Conservation (phyloP, 2,888 invertebrate species). For the Copidosoma aretas region DNA sequence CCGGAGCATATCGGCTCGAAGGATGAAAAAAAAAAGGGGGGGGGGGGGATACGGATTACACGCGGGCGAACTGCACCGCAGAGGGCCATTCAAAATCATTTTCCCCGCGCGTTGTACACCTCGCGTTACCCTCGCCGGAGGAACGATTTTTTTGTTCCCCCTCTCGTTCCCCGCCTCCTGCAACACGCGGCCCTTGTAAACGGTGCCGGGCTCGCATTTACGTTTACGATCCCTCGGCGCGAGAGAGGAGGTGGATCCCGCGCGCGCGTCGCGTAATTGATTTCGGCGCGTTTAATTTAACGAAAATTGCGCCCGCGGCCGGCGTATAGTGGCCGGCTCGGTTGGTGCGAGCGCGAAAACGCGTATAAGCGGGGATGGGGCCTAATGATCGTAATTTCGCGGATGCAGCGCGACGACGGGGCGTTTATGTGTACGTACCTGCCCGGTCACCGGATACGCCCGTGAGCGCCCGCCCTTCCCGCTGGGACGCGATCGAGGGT, state of each 20-base stretch:
- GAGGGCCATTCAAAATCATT: constrained; percentile 22
- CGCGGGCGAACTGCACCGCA: background rate
- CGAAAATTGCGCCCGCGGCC: constrained; percentile 54
- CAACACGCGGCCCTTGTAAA: constrained; percentile 1
- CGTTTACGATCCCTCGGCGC: constrained; percentile 21
- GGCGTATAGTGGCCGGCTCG: no score
- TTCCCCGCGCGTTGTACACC: background rate
- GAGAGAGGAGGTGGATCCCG: background rate
- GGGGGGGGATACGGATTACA: no score
- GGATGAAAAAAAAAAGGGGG: background rate
- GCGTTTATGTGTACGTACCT: background rate
- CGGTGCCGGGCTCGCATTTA: constrained; percentile 16
- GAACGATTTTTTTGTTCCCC: constrained; percentile 12
- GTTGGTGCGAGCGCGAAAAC: constrained; percentile 44
- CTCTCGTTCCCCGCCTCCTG: background rate
- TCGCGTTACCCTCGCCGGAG: background rate
- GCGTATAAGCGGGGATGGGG: constrained; percentile 53
- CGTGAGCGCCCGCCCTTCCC: constrained; percentile 11
- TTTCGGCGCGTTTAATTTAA: constrained; percentile 57
- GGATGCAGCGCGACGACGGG: background rate
- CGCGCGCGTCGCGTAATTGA: constrained; percentile 52
- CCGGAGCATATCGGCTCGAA: background rate
- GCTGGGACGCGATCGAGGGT: no score
- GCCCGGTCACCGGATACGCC: constrained; percentile 32
- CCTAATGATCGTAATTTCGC: constrained; percentile 59